phyloP scores from a whole-genome alignment of 64 coral and sea anemone species.

The Dendronephthya gigantea region DNA sequence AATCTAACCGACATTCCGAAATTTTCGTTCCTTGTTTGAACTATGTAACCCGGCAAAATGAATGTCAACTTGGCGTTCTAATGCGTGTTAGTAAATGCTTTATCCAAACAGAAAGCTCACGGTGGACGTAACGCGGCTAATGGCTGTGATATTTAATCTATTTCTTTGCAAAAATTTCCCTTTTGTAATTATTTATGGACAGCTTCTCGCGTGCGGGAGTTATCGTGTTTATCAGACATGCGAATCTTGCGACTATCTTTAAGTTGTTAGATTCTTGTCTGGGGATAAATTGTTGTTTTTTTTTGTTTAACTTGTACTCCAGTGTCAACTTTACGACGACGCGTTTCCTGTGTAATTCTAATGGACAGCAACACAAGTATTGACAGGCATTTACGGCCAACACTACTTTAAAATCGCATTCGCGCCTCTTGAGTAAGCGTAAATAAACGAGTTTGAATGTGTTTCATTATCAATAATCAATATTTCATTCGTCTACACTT shows the following conservation, averaged over 20 bases:
- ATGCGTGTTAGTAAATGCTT: not conserved
- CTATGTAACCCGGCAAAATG: not conserved
- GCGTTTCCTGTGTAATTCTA: not conserved
- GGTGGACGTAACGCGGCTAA: not conserved
- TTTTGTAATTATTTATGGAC: not conserved
- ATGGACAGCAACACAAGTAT: not conserved
- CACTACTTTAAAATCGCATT: not conserved
- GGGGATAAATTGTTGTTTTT: not conserved
- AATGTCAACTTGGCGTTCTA: not conserved
- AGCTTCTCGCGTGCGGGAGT: not conserved
- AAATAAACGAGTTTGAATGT: not conserved
- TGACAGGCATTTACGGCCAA: not conserved
- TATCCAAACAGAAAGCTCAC: not conserved
- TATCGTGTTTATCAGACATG: not conserved
- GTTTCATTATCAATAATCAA: not conserved
- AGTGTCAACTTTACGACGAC: not conserved
- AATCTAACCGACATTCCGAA: too few species aligned
- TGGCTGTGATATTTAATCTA: not conserved
- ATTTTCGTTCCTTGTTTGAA: not conserved
- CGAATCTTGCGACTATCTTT: not conserved
- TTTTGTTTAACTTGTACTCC: not conserved
- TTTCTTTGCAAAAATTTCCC: not conserved
- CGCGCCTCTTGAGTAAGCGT: not conserved
- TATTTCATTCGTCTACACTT: not conserved
- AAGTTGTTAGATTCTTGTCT: not conserved